These are phyloP conservation scores for Oostethus manadensis DNA, from an alignment of 2,113 vertebrate species.

Conservation along the genomic window DNA sequence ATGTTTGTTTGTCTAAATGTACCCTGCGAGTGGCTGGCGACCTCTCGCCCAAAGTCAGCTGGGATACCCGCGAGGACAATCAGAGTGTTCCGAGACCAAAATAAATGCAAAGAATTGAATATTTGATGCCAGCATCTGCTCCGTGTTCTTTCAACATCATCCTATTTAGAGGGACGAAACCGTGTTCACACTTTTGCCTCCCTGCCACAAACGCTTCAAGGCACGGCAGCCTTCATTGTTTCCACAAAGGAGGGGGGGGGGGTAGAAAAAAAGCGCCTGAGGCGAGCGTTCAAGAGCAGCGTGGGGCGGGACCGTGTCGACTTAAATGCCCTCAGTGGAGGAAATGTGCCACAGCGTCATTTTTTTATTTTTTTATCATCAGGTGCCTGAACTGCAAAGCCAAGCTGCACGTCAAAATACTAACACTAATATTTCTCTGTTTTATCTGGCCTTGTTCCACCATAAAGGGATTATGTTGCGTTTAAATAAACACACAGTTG, in stretches of 20 bases:
- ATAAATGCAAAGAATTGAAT: no score
- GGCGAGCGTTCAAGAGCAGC: constrained; percentile 64
- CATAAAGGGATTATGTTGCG: constrained; percentile 43
- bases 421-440: constrained; percentile 49
- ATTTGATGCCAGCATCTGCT: no score
- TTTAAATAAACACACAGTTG: constrained; percentile 30
- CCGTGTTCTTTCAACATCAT: no score
- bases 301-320: constrained; percentile 60
- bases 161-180: no score
- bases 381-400: constrained; percentile 59
- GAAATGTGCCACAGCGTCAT: constrained; percentile 60
- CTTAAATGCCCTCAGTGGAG: constrained; percentile 66
- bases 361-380: constrained; percentile 70
- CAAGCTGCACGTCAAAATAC: constrained; percentile 67
- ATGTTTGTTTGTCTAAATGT: no score
- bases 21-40: no score
- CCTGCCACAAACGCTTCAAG: constrained; percentile 40
- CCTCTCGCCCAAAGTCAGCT: no score
- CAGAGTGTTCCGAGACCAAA: no score
- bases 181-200: constrained; percentile 22
- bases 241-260: constrained; percentile 29
- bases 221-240: constrained; percentile 56
- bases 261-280: constrained; percentile 36
- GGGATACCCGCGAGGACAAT: no score
- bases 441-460: constrained; percentile 37